Percentiles rank a stretch among this genome's conserved stretches.
Evolutionary conservation across 2,113 vertebrate genomes (phyloP).

Genomic region (Delphinus delphis): DNA sequence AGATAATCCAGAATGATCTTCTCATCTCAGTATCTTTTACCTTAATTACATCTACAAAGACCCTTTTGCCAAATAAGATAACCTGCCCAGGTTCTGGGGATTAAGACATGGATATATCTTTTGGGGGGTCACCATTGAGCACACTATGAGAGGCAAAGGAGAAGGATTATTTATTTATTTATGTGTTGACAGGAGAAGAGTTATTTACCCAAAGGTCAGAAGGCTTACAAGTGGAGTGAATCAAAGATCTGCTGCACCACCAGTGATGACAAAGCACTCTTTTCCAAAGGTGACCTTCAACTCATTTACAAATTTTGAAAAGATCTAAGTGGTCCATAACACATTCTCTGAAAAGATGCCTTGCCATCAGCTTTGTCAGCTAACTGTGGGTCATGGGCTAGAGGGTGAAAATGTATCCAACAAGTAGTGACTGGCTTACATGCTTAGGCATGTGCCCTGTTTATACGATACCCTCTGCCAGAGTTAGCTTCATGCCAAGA

Average conservation of each 20-base stretch:
- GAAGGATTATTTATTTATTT: background rate
- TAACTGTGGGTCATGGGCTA: background rate
- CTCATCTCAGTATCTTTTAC: no score
- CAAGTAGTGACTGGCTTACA: background rate
- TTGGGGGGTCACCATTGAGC: no score
- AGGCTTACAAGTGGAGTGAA: background rate
- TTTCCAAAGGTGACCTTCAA: background rate
- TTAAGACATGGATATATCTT: no score
- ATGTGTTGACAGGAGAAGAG: background rate
- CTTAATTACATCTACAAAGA: no score
- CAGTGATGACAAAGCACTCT: background rate
- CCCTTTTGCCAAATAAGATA: no score
- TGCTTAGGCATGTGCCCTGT: constrained; percentile 19
- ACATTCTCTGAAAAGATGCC: background rate
- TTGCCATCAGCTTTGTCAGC: background rate
- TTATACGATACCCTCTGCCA: constrained; percentile 53
- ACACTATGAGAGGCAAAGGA: no score
- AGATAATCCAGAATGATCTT: no score
- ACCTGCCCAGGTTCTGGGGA: no score
- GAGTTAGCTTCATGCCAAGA: constrained; percentile 54
- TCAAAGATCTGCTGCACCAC: background rate
- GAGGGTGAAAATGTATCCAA: constrained; percentile 5
- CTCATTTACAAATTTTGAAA: background rate
- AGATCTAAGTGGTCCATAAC: background rate
- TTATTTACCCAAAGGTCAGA: background rate